Evolutionary conservation across 2,888 invertebrate species (phyloP).

Genomic region (Apodemia duryi): DNA sequence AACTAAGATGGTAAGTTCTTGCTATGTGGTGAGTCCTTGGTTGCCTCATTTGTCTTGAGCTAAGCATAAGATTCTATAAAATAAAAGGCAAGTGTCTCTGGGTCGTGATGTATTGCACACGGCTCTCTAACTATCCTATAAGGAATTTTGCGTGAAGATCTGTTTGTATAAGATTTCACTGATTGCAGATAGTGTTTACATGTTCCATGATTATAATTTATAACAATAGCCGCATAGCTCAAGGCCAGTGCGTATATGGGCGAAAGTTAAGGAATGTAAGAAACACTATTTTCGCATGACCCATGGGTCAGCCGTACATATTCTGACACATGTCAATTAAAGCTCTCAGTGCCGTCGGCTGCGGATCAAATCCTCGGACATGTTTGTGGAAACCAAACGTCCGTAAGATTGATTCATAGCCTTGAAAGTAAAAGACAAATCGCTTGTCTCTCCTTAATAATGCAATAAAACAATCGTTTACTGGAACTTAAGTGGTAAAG

Average conservation of each 20-base stretch:
- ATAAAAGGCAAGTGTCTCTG: too few species aligned
- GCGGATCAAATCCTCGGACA: slow-evolving; percentile 73
- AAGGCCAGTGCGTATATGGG: slow-evolving; percentile 38
- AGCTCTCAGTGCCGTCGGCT: slow-evolving; percentile 61
- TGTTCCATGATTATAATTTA: slow-evolving; percentile 28
- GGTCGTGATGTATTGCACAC: too few species aligned
- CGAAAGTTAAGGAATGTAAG: slow-evolving; percentile 70
- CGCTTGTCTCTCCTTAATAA: slow-evolving; percentile 33
- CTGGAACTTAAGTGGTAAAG: neutral
- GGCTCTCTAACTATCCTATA: neutral
- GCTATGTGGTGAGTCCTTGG: too few species aligned
- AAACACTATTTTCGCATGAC: slow-evolving; percentile 72
- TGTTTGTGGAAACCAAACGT: slow-evolving; percentile 71
- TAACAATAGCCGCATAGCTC: slow-evolving; percentile 31
- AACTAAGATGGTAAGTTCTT: too few species aligned
- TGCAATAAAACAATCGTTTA: slow-evolving; percentile 21
- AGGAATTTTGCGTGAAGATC: neutral
- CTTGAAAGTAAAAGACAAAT: slow-evolving; percentile 37
- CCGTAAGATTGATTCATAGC: slow-evolving; percentile 71
- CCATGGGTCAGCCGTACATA: slow-evolving; percentile 68
- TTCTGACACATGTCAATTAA: slow-evolving; percentile 79
- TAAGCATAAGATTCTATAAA: too few species aligned
- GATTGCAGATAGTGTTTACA: slow-evolving; percentile 4
- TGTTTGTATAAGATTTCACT: neutral
- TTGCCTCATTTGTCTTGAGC: too few species aligned